Percentiles rank a stretch among this genome's conserved stretches.
These are phyloP conservation scores for Cephonodes hylas DNA, from an alignment of 2,888 invertebrate genomes.

Conservation along the genomic window DNA sequence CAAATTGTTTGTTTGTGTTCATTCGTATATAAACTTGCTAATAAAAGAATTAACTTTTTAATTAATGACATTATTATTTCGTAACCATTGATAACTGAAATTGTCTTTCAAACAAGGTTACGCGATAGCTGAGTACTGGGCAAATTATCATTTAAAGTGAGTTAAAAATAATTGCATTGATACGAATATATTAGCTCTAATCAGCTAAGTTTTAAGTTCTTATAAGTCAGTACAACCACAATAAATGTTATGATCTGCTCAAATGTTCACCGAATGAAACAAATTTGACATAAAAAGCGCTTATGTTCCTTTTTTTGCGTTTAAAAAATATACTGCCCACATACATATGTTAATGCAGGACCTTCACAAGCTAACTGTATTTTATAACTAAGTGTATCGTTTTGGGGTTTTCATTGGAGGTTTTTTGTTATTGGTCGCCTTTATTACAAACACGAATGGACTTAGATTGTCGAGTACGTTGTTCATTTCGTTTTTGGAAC, in stretches of 20 bases:
- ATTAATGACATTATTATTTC: not conserved
- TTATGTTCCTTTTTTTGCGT: too few species aligned
- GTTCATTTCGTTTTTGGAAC: conserved; percentile 39
- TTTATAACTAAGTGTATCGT: too few species aligned
- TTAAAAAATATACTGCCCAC: too few species aligned
- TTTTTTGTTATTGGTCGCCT: not conserved
- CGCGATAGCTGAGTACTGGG: not conserved
- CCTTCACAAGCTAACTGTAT: too few species aligned
- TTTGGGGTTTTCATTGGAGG: too few species aligned
- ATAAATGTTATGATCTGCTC: too few species aligned
- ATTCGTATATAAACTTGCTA: conserved; percentile 17
- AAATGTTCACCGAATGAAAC: too few species aligned
- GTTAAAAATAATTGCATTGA: not conserved
- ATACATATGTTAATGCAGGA: too few species aligned
- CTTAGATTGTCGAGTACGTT: conserved; percentile 21
- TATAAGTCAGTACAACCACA: too few species aligned
- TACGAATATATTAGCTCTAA: too few species aligned
- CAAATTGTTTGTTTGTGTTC: conserved; percentile 26
- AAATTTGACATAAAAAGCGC: too few species aligned
- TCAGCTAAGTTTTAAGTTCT: too few species aligned
- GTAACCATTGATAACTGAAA: not conserved
- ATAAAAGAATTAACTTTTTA: conserved; percentile 8
- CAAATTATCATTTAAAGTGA: not conserved
- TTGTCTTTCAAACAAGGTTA: not conserved
- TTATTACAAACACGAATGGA: not conserved